phyloP scores from a whole-genome alignment of 2,113 vertebrate species.

The Embiotoca jacksoni region DNA sequence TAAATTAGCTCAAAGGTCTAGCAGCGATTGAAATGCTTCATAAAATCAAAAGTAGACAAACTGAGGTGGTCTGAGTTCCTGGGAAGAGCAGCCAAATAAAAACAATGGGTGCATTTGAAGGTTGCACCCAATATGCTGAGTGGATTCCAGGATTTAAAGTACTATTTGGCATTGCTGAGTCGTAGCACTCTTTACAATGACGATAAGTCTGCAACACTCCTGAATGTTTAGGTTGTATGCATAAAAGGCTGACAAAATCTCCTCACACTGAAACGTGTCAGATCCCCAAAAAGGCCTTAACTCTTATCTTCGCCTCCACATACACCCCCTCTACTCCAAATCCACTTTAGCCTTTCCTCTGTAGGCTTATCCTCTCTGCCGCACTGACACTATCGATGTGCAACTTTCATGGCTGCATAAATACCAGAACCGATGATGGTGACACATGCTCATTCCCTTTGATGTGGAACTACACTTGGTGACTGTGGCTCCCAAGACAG shows the following conservation, averaged over 20 bases:
- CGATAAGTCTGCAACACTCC: constrained; percentile 31
- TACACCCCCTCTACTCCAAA: constrained; percentile 43
- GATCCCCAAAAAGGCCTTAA: constrained; percentile 47
- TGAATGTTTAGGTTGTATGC: constrained; percentile 38
- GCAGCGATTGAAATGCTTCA: too few relatives aligned
- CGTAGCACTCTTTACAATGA: constrained; percentile 36
- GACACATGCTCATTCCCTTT: constrained; percentile 60
- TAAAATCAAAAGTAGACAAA: too few relatives aligned
- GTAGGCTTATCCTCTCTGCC: constrained; percentile 63
- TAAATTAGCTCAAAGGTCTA: too few relatives aligned
- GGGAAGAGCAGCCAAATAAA: neutral
- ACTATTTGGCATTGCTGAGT: constrained; percentile 10
- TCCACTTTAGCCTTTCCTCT: constrained; percentile 67
- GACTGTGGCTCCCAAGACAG: constrained; percentile 47
- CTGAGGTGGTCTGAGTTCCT: too few relatives aligned
- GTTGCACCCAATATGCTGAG: constrained; percentile 38
- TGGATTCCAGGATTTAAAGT: constrained; percentile 20
- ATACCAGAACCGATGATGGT: constrained; percentile 58
- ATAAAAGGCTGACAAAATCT: constrained; percentile 58
- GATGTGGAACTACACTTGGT: constrained; percentile 45
- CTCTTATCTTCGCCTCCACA: constrained; percentile 62
- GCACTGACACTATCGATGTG: constrained; percentile 69
- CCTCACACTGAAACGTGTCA: constrained; percentile 51
- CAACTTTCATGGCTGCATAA: constrained; percentile 71
- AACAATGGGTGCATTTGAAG: constrained; percentile 48